Evolutionary conservation across 35 echinoderm and acorn worm genomes (phyloP).

Genomic region (Ophiothrix spiculata): DNA sequence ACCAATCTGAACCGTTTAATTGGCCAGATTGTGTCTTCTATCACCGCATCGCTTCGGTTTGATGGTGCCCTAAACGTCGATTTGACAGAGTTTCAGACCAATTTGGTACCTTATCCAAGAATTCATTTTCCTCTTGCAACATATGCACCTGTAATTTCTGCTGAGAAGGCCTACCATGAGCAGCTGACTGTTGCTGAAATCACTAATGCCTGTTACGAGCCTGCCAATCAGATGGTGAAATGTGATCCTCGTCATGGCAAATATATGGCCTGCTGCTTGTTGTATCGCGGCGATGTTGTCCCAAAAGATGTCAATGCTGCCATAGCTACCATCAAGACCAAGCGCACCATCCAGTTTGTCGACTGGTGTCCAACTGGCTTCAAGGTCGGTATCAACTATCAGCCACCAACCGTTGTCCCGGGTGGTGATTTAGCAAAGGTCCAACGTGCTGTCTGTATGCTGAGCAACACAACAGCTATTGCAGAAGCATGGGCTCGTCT

Average conservation of each 20-base stretch:
- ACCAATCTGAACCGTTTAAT: slow-evolving; percentile 50
- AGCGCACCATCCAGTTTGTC: slow-evolving; percentile 97
- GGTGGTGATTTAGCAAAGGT: slow-evolving; percentile 94
- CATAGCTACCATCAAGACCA: slow-evolving; percentile 98
- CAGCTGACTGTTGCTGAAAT: slow-evolving; percentile 84
- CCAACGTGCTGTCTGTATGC: slow-evolving; percentile 87
- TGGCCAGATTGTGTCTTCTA: slow-evolving; percentile 18
- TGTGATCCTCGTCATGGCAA: slow-evolving; percentile 95
- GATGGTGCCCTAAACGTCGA: too few relatives aligned
- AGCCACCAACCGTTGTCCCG: slow-evolving; percentile 83
- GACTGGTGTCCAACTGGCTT: slow-evolving; percentile 99
- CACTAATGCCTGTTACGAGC: slow-evolving; percentile 86
- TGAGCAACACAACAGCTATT: slow-evolving; percentile 96
- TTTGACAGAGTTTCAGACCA: too few relatives aligned
- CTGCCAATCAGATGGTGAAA: slow-evolving; percentile 90
- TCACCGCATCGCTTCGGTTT: too few relatives aligned
- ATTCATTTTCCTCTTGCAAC: too few relatives aligned
- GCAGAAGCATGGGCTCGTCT: slow-evolving; percentile 95
- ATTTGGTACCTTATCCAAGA: too few relatives aligned
- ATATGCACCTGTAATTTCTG: too few relatives aligned
- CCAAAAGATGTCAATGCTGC: slow-evolving; percentile 97
- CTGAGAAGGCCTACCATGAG: too few relatives aligned
- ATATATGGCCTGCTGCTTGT: slow-evolving; percentile 96
- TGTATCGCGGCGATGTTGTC: slow-evolving; percentile 89
- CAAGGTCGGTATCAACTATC: slow-evolving; percentile 95